Base-by-base conservation (phyloP, 1,140 invertebrate species). In the Saxidomus purpurata region DNA sequence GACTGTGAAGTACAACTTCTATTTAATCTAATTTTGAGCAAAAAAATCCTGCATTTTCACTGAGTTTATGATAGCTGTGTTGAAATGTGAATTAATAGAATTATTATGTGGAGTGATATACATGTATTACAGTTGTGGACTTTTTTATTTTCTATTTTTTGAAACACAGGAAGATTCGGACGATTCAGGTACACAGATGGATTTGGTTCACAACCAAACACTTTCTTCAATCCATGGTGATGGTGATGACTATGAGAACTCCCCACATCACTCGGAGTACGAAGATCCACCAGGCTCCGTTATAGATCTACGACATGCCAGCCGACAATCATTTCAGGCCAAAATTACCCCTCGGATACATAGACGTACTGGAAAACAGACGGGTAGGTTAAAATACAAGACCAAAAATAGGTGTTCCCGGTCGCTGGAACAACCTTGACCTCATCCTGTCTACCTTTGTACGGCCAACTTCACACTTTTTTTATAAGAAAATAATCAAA, bases 261-360 rank as follows among this genome's bases (percentile, higher is more conserved):
- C 76, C 1, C 47, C 76, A 36, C 47, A 69, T 13, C 13, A 47
- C 11, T 69, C 71, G 1, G 71, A 77, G 6, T 88, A 71, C 28
- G 86, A 88, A 22, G 86, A 88, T 71, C 86, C 86, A 28, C 86
- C 86, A 17, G 86, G 86, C 3, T 88, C 86, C 22, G 86, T 88
- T 1, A 88, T 88, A 49, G 86, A 88, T 67, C 59, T 88, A 0
- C 36, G 86, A 36, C 76, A 88, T 38, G 40, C 69, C 15, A 80
- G 40, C n/a, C 31, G 86, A 19, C 25, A 55, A 6, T 34, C 74
- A 13, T 43, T 88, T 34, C 49, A 79, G n/a, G 71, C 55, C 19
- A 87, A 79, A 38, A 76, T 87, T n/a, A 87, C 85, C 13, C 85
- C 85, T 0, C 55, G 85, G 22, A 87, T 87, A 77, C 85, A 87